A percentile compares a stretch with the other conserved stretches of the same genome.
Evolutionary conservation across 2,888 invertebrate genomes (phyloP).

Genomic region (Reticulitermes lucifugus): DNA sequence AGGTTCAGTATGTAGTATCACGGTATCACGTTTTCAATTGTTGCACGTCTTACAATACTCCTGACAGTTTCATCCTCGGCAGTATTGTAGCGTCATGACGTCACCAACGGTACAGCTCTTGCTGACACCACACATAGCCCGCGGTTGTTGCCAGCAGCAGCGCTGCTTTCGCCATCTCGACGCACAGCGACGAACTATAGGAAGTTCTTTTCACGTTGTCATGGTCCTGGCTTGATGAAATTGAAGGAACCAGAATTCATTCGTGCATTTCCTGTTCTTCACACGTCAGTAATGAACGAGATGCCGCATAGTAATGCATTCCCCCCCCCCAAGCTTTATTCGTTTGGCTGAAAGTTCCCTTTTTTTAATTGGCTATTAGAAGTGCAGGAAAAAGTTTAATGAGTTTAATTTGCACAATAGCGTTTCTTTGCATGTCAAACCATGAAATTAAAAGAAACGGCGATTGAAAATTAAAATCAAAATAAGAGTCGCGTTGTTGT

Average conservation of each 20-base stretch:
- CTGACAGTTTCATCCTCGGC: too few relatives aligned
- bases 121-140: not conserved
- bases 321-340: too few relatives aligned
- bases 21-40: too few relatives aligned
- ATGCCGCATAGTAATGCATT: not conserved
- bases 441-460: not conserved
- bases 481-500: not conserved
- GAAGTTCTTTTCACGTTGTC: not conserved
- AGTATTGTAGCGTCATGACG: not conserved
- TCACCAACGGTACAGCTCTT: not conserved
- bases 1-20: too few relatives aligned
- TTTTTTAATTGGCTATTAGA: conserved; percentile 11
- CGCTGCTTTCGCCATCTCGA: not conserved
- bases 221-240: not conserved
- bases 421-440: conserved; percentile 5
- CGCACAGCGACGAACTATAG: not conserved
- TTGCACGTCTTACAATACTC: too few relatives aligned
- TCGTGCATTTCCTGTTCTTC: not conserved
- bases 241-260: too few relatives aligned
- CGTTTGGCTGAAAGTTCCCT: not conserved
- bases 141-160: not conserved
- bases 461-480: not conserved
- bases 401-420: not conserved
- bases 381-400: not conserved
- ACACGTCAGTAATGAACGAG: not conserved